Evolutionary conservation across 2,113 vertebrate species (phyloP).

Genomic region (Connochaetes taurinus): DNA sequence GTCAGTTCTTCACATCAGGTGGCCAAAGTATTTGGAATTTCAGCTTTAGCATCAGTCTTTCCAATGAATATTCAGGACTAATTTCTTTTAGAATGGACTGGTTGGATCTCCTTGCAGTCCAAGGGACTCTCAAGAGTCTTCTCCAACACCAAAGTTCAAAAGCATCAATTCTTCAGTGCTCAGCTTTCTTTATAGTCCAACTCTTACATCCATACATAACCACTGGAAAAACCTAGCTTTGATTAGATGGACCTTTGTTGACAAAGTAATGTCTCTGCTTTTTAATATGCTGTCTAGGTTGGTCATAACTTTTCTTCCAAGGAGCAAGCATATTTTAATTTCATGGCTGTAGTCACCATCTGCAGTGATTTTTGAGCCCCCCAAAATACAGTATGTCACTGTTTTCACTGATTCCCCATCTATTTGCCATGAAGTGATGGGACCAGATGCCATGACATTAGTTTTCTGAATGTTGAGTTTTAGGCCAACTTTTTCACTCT

Average conservation of each 20-base stretch:
- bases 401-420: not conserved
- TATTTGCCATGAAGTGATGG: not conserved
- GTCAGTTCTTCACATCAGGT: not conserved
- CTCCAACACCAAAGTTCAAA: not conserved
- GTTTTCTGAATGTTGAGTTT: not conserved
- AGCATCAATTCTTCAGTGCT: not conserved
- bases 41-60: not conserved
- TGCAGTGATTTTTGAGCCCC: accelerated
- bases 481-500: not conserved
- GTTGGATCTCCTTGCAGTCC: not conserved
- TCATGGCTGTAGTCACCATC: not conserved
- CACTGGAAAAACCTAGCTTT: not conserved
- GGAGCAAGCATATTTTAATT: not conserved
- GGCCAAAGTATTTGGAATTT: not conserved
- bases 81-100: not conserved
- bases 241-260: not conserved
- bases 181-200: not conserved
- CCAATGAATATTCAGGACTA: not conserved
- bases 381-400: accelerated
- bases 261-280: not conserved
- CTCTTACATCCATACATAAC: not conserved
- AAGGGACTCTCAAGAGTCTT: not conserved
- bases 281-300: not conserved
- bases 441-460: not conserved
- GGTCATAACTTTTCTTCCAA: not conserved